Conservation (phyloP, 2,113 vertebrate species). For the Geococcyx californianus region DNA sequence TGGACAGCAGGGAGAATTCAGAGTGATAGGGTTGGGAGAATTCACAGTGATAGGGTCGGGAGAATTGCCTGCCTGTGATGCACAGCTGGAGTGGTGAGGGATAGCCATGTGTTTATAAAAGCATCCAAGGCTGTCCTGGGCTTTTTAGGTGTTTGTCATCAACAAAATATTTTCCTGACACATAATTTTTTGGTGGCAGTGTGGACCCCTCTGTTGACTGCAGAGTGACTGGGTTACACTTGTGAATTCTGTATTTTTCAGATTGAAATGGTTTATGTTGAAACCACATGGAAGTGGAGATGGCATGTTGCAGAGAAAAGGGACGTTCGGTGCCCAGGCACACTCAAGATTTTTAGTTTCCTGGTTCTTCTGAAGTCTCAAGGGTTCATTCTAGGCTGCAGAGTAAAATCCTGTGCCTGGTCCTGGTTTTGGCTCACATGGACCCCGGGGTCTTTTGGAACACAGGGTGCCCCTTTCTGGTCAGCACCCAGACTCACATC, state of each 20-base stretch:
- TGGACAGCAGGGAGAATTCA: not conserved
- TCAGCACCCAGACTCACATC: not conserved
- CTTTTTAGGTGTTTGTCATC: not conserved
- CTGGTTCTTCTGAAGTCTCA: not conserved
- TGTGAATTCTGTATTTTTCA: not conserved
- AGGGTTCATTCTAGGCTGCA: not conserved
- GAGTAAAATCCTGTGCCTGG: not conserved
- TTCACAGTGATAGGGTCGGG: not conserved
- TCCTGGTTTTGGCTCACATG: not conserved
- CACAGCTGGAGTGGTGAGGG: rapidly evolving
- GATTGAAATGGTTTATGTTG: not conserved
- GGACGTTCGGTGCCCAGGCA: not conserved
- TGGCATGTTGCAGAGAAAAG: not conserved
- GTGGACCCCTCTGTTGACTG: not conserved
- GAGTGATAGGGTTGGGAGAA: not conserved
- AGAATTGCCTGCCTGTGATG: not conserved
- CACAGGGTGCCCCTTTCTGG: not conserved
- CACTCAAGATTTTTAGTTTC: not conserved
- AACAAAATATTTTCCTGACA: not conserved
- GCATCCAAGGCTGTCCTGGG: not conserved
- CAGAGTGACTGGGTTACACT: not conserved
- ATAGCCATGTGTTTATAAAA: not conserved
- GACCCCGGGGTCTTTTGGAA: not conserved
- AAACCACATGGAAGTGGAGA: not conserved
- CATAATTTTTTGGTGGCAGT: not conserved